These are phyloP conservation scores for Zapus hudsonius DNA, from an alignment of 2,113 vertebrate genomes.

Conservation along the genomic window DNA sequence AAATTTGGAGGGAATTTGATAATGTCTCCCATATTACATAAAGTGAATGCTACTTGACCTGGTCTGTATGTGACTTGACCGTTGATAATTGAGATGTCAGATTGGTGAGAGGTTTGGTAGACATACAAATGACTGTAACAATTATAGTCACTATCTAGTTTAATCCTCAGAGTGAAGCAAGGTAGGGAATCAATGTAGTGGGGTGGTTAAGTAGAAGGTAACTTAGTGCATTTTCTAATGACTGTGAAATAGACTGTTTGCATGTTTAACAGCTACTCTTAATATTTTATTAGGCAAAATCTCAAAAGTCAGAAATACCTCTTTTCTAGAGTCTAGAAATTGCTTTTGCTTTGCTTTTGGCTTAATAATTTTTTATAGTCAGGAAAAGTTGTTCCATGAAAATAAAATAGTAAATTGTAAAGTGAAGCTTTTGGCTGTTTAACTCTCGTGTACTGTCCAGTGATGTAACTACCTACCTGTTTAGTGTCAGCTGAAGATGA, in stretches of 20 bases:
- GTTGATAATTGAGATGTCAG: conserved; percentile 90
- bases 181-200: conserved; percentile 67
- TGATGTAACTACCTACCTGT: neutral
- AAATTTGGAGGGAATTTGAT: conserved; percentile 54
- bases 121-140: conserved; percentile 70
- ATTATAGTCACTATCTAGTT: conserved; percentile 59
- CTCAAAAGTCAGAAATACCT: neutral
- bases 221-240: neutral
- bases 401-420: conserved; percentile 32
- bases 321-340: neutral
- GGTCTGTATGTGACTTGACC: conserved; percentile 88
- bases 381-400: conserved; percentile 40
- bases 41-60: conserved; percentile 82
- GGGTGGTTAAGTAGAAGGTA: conserved; percentile 36
- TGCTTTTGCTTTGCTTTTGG: conserved; percentile 17
- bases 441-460: neutral
- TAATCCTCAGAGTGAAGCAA: conserved; percentile 60
- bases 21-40: conserved; percentile 45
- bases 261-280: neutral
- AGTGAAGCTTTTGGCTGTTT: neutral
- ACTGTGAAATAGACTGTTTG: neutral
- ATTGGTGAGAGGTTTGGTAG: conserved; percentile 89
- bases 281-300: neutral
- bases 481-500: neutral
- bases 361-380: conserved; percentile 14